A percentile compares a stretch with the other conserved stretches of the same genome.
Conservation (phyloP, 2,797 vertebrate genomes). For the Huso huso region DNA sequence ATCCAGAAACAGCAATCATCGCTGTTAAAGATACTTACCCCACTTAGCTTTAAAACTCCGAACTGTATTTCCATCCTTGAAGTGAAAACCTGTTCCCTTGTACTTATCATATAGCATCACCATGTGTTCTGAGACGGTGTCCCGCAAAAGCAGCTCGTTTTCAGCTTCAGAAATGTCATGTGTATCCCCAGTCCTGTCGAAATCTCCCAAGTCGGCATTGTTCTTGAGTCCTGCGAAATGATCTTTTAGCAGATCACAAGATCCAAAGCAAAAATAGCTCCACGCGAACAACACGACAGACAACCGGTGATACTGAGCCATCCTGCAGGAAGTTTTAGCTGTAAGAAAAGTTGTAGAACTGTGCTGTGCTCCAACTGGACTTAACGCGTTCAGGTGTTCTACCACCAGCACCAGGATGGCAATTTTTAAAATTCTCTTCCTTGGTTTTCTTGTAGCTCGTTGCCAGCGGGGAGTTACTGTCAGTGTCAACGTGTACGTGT, state of each 20-base stretch:
- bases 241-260: slow-evolving; percentile 48
- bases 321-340: slow-evolving; percentile 31
- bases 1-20: too few species aligned
- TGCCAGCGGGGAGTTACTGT: background rate
- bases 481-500: background rate
- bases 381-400: slow-evolving; percentile 35
- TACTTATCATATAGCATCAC: slow-evolving; percentile 80
- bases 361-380: slow-evolving; percentile 27
- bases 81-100: slow-evolving; percentile 52
- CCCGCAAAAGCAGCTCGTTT: slow-evolving; percentile 39
- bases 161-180: slow-evolving; percentile 24
- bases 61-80: slow-evolving; percentile 79
- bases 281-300: slow-evolving; percentile 67
- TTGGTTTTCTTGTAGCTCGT: background rate
- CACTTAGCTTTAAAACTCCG: slow-evolving; percentile 70
- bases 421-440: too few species aligned
- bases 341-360: slow-evolving; percentile 20
- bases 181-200: slow-evolving; percentile 28
- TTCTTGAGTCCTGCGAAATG: slow-evolving; percentile 35
- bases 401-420: slow-evolving; percentile 40
- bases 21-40: slow-evolving; percentile 44
- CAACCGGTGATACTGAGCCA: slow-evolving; percentile 54
- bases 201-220: slow-evolving; percentile 37
- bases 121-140: slow-evolving; percentile 86
- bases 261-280: slow-evolving; percentile 58